phyloP scores from a whole-genome alignment of 2,888 invertebrate species.

The Leucoma salicis region DNA sequence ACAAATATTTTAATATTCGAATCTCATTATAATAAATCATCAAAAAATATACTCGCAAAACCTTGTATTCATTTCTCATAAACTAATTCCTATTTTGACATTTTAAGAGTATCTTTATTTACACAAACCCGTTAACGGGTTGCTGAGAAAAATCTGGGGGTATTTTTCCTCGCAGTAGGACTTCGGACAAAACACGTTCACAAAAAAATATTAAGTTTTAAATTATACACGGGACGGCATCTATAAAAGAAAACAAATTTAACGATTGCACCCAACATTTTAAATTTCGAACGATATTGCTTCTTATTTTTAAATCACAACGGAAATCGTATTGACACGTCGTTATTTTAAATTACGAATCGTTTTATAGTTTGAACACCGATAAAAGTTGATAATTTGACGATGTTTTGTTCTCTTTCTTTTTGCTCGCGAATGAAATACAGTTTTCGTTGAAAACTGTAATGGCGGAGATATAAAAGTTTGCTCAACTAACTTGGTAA shows the following conservation, averaged over 20 bases:
- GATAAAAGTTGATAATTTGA: slow-evolving; percentile 28
- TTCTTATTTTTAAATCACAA: slow-evolving; percentile 10
- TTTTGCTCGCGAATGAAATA: not conserved
- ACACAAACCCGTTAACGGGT: slow-evolving; percentile 6
- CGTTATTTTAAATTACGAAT: slow-evolving; percentile 12
- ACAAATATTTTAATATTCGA: not conserved
- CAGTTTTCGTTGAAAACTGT: slow-evolving; percentile 3
- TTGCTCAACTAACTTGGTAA: slow-evolving; percentile 44
- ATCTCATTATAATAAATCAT: not conserved
- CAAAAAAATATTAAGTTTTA: slow-evolving; percentile 71
- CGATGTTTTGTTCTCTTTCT: slow-evolving; percentile 13
- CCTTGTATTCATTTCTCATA: no score
- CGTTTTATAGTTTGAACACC: slow-evolving; percentile 17
- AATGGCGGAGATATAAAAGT: slow-evolving; percentile 18
- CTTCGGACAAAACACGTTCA: slow-evolving; percentile 58
- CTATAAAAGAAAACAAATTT: slow-evolving; percentile 34
- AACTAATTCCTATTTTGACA: slow-evolving; percentile 12
- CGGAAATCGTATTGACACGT: slow-evolving; percentile 18
- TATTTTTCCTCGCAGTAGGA: slow-evolving; percentile 9
- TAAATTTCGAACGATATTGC: slow-evolving; percentile 20
- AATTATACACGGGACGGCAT: slow-evolving; percentile 42
- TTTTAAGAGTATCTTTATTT: slow-evolving; percentile 3
- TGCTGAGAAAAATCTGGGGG: slow-evolving; percentile 34
- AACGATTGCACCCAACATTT: slow-evolving; percentile 16
- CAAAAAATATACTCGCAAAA: no score